These are phyloP conservation scores for Porites rus DNA, from an alignment of 92 coral and sea anemone species.

Conservation along the genomic window DNA sequence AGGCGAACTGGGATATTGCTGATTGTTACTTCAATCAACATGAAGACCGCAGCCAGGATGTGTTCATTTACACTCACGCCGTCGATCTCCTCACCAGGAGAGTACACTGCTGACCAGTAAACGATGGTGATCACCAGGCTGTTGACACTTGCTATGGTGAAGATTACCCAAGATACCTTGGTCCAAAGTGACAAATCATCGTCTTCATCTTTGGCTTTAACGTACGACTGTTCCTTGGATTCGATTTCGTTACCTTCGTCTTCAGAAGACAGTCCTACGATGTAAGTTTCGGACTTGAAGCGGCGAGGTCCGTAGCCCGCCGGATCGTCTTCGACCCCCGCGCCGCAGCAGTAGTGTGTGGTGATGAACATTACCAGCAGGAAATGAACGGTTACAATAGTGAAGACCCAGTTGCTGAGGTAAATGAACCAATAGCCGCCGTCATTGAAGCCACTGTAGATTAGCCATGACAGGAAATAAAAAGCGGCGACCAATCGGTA, in stretches of 20 bases:
- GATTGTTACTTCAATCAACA: constrained; percentile 76
- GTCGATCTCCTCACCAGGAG: constrained; percentile 40
- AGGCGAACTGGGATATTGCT: constrained; percentile 87
- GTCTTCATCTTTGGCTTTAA: constrained; percentile 44
- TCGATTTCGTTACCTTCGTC: constrained; percentile 33
- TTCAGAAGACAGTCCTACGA: constrained; percentile 72
- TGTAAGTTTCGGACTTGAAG: constrained; percentile 71
- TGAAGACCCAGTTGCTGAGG: constrained; percentile 82
- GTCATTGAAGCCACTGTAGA: constrained; percentile 49
- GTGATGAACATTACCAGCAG: constrained; percentile 63
- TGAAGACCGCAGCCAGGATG: constrained; percentile 75
- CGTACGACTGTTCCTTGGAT: constrained; percentile 20
- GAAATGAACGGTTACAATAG: constrained; percentile 67
- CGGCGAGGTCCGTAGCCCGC: constrained; percentile 51
- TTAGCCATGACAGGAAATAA: constrained; percentile 79
- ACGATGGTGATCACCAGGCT: constrained; percentile 71
- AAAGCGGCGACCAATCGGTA: constrained; percentile 78
- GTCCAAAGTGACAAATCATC: constrained; percentile 66
- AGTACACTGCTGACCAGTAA: constrained; percentile 76
- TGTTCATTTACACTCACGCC: constrained; percentile 71
- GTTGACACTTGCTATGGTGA: constrained; percentile 83
- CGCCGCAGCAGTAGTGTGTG: constrained; percentile 57
- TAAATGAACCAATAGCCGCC: constrained; percentile 69
- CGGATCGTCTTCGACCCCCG: constrained; percentile 68
- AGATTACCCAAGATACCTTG: constrained; percentile 81